A percentile compares a stretch with the other conserved stretches of the same genome.
phyloP scores from a whole-genome alignment of 2,797 vertebrate species.

The Fringilla coelebs region DNA sequence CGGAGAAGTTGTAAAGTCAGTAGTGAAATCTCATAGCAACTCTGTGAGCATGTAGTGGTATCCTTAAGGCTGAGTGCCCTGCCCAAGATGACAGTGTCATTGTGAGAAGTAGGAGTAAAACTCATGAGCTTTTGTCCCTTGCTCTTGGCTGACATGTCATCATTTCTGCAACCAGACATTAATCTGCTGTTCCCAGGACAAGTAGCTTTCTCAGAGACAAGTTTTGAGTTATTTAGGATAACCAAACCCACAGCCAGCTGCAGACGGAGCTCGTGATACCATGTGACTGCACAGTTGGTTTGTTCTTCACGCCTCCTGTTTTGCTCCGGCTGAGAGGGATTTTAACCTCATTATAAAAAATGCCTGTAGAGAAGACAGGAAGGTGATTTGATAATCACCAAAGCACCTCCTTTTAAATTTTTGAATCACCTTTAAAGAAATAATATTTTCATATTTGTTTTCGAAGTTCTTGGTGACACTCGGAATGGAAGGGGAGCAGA shows the following conservation, averaged over 20 bases:
- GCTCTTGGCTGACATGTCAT: neutral
- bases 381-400: neutral
- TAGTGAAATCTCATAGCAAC: neutral
- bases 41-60: neutral
- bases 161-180: neutral
- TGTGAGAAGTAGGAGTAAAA: neutral
- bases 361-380: neutral
- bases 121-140: neutral
- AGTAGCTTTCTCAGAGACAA: neutral
- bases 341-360: neutral
- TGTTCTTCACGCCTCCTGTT: neutral
- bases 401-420: neutral
- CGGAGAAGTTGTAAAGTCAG: neutral
- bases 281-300: neutral
- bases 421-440: neutral
- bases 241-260: neutral
- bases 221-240: neutral
- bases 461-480: neutral
- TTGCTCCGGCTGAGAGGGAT: neutral
- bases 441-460: neutral
- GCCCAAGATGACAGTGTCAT: neutral
- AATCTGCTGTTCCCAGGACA: neutral
- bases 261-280: neutral
- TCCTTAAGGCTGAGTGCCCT: neutral
- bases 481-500: neutral